Evolutionary conservation across 2,113 vertebrate genomes (phyloP).

Genomic region (Plecotus auritus): DNA sequence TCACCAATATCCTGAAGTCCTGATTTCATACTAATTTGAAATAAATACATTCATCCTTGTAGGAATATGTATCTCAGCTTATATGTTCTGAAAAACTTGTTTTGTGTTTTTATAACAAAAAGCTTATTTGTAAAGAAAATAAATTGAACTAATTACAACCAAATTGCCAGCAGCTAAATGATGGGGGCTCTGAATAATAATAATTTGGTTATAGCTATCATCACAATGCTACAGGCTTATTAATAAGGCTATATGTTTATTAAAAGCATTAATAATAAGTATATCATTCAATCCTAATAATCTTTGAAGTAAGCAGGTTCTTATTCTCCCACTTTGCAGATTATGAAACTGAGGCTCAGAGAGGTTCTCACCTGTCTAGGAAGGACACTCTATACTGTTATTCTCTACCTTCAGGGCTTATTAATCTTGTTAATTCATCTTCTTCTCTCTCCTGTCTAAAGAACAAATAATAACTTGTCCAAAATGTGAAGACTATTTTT

Average conservation of each 20-base stretch:
- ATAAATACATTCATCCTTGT: not conserved
- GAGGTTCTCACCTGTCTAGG: not conserved
- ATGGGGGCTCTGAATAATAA: not conserved
- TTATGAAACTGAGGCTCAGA: not conserved
- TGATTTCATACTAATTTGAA: not conserved
- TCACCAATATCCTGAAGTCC: not conserved
- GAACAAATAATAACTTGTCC: not conserved
- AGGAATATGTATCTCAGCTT: not conserved
- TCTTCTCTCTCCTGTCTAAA: not conserved
- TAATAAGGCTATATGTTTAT: not conserved
- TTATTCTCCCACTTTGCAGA: not conserved
- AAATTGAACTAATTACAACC: not conserved
- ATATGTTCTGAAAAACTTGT: not conserved
- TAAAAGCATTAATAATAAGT: not conserved
- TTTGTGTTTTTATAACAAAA: not conserved
- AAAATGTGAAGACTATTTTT: not conserved
- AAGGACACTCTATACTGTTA: not conserved
- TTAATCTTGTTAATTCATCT: not conserved
- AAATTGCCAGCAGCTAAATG: not conserved
- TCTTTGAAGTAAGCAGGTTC: not conserved
- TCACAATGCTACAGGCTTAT: not conserved
- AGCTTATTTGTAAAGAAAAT: not conserved
- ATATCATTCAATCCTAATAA: not conserved
- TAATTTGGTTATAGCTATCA: not conserved
- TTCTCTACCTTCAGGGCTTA: not conserved